Percentiles rank a stretch among this genome's conserved stretches.
Evolutionary conservation across 2,797 vertebrate genomes (phyloP).

Genomic region (Lutjanus campechanus): DNA sequence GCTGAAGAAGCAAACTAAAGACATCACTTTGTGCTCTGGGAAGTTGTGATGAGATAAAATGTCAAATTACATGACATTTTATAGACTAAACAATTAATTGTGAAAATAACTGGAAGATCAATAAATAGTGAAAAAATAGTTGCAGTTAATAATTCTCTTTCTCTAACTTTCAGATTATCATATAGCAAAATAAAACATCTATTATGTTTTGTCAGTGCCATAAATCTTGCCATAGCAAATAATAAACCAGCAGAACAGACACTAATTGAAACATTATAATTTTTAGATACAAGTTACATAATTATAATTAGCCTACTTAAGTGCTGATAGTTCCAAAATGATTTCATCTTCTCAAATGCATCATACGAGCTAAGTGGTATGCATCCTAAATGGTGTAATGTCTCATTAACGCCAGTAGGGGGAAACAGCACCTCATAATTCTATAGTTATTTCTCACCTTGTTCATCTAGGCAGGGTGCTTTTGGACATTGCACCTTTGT

Average conservation of each 20-base stretch:
- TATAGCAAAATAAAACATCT: no score
- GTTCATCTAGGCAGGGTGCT: neutral
- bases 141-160: no score
- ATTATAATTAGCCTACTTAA: neutral
- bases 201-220: neutral
- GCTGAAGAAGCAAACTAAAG: no score
- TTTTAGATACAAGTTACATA: neutral
- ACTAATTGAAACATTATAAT: neutral
- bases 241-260: neutral
- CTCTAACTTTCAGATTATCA: no score
- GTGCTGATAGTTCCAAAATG: neutral
- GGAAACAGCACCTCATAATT: conserved; percentile 51
- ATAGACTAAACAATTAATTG: no score
- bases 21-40: no score
- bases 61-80: no score
- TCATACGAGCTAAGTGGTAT: neutral
- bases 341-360: conserved; percentile 20
- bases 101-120: no score
- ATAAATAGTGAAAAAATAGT: neutral
- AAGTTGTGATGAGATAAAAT: no score
- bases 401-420: conserved; percentile 49
- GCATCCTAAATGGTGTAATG: conserved; percentile 29
- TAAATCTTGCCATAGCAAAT: no score
- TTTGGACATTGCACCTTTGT: neutral
- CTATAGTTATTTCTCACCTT: neutral